Conservation (phyloP, 2,888 invertebrate genomes). For the Nomada ruficornis region DNA sequence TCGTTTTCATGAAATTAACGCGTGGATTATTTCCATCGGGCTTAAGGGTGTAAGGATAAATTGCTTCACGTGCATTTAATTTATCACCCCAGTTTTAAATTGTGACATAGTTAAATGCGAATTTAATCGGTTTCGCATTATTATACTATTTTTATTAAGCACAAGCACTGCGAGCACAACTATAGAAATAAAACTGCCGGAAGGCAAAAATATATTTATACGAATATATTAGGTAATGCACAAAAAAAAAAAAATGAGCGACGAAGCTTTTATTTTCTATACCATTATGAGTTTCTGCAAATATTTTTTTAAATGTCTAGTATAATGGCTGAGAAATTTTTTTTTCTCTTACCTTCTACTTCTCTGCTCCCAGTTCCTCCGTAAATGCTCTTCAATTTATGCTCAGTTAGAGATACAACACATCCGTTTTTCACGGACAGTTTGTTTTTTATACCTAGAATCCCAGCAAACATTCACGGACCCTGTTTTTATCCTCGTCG, state of each 20-base stretch:
- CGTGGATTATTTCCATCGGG: neutral
- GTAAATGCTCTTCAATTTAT: constrained; percentile 2
- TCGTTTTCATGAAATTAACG: constrained; percentile 10
- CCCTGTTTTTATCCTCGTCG: neutral
- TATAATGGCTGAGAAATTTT: neutral
- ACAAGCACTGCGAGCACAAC: neutral
- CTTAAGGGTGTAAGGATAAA: neutral
- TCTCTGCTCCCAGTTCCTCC: neutral
- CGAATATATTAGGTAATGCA: too few species aligned
- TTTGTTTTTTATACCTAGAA: constrained; percentile 17
- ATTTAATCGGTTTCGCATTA: neutral
- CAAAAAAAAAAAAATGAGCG: too few species aligned
- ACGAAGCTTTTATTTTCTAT: too few species aligned
- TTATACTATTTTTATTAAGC: neutral
- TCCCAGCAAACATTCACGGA: neutral
- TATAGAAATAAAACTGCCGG: too few species aligned
- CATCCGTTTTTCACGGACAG: neutral
- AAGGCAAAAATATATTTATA: too few species aligned
- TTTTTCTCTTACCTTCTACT: neutral
- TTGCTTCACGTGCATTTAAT: neutral
- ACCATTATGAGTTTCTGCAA: too few species aligned
- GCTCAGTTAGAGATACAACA: neutral
- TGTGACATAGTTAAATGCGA: neutral
- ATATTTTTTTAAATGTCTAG: too few species aligned
- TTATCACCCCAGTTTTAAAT: neutral